phyloP scores from a whole-genome alignment of 92 coral and sea anemone species.

The Umimayanthus kanabou region DNA sequence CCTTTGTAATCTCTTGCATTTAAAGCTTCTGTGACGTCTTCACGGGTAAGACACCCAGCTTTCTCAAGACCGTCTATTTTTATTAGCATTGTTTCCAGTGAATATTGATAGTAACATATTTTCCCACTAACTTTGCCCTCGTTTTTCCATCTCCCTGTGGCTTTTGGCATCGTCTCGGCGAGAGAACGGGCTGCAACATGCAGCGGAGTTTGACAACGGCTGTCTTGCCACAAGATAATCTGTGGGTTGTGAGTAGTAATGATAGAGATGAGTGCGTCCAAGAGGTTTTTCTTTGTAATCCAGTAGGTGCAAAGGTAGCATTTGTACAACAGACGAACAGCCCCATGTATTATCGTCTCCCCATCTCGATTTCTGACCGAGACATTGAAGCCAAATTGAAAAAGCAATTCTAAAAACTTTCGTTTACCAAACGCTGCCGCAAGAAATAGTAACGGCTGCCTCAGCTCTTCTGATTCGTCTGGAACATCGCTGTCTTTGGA shows the following conservation, averaged over 20 bases:
- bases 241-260: conserved; percentile 21
- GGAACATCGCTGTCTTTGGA: conserved; percentile 37
- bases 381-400: conserved; percentile 26
- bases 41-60: conserved; percentile 29
- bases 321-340: conserved; percentile 28
- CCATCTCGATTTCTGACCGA: conserved; percentile 31
- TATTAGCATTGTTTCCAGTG: conserved; percentile 26
- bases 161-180: conserved; percentile 13
- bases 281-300: conserved; percentile 33
- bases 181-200: conserved; percentile 34
- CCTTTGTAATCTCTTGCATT: conserved; percentile 31
- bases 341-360: conserved; percentile 29
- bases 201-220: conserved; percentile 8
- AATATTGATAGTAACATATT: conserved; percentile 33
- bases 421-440: conserved; percentile 43
- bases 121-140: conserved; percentile 23
- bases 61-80: conserved; percentile 23
- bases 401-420: conserved; percentile 31
- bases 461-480: conserved; percentile 13
- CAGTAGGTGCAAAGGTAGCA: conserved; percentile 40
- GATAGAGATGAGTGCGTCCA: conserved; percentile 16
- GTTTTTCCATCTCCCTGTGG: conserved; percentile 20
- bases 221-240: conserved; percentile 30
- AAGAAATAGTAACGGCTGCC: conserved; percentile 30
- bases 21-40: conserved; percentile 21